Base-by-base conservation (phyloP, 2,888 invertebrate species). In the Mamestra brassicae region DNA sequence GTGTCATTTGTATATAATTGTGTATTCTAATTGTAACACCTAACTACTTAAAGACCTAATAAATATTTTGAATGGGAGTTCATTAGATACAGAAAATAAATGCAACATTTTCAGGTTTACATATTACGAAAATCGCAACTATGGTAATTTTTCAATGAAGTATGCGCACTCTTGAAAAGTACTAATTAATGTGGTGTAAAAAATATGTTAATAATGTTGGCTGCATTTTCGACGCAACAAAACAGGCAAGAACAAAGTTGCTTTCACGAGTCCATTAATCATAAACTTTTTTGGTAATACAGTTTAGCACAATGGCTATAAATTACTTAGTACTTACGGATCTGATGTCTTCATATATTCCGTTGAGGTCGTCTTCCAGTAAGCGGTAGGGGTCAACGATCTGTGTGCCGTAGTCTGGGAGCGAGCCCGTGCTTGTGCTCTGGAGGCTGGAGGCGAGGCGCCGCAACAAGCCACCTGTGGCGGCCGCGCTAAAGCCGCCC, bases 351-450 rank as follows among this genome's bases (percentile, higher is more conserved):
- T 98, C 97, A 93, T 98, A 98, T 89, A 99, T 97, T 89, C 98
- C 98, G 92, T 98, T 98, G 82, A 99, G 97, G 93, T 99, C 99
- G 89, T 98, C 98, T 89, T 98, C 98, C 81, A 98, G 97, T 83
- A 99, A 97, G 89, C 98, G 97, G 93, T 98, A 99, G 79, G 99
- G 99, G 96, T 99, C 98, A 87, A 98, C 97, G 95, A 98, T 98
- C 90, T 96, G 96, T 89, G 95, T 95, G 89, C 96, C 95, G 92
- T 98, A 97, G 92, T 98, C 98, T 74, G 98, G 97, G 88, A 98
- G 97, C 36, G 98, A 98, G 89, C 98, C 98, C 26, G 98, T 98
- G 93, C 98, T 98, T 87, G 98, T 98, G 93, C 98, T 97, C 94
- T 98, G 98, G 63, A 98, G 97, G 90, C 98, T 97, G 96, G 97